Evolutionary conservation across 2,797 vertebrate species (phyloP).

Genomic region (Gastrophryne carolinensis): DNA sequence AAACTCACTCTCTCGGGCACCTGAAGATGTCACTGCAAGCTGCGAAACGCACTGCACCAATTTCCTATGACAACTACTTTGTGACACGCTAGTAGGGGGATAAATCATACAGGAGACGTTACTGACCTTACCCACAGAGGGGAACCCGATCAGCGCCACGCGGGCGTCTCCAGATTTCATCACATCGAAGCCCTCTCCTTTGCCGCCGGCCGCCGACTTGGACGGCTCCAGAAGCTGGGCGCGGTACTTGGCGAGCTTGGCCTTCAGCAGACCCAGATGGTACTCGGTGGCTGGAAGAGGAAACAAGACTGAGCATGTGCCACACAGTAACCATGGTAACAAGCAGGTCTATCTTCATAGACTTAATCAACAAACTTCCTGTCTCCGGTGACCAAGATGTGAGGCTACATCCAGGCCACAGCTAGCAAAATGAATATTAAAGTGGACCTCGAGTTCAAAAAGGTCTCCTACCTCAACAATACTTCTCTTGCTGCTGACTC

Average conservation of each 20-base stretch:
- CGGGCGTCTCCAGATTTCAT: conserved; percentile 98
- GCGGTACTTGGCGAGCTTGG: conserved; percentile 95
- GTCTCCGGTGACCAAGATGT: too few relatives aligned
- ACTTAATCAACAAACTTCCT: too few relatives aligned
- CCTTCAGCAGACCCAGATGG: conserved; percentile 94
- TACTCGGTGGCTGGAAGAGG: conserved; percentile 87
- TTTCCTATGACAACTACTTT: not conserved
- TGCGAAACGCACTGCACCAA: too few relatives aligned
- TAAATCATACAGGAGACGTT: not conserved
- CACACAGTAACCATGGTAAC: too few relatives aligned
- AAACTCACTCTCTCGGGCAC: too few relatives aligned
- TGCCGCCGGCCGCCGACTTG: conserved; percentile 83
- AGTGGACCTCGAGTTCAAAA: too few relatives aligned
- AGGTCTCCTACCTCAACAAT: too few relatives aligned
- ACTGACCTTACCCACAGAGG: conserved; percentile 98
- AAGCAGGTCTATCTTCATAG: too few relatives aligned
- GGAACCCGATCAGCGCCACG: conserved; percentile 94
- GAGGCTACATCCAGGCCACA: too few relatives aligned
- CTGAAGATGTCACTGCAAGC: too few relatives aligned
- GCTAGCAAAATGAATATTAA: too few relatives aligned
- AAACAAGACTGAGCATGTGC: not conserved
- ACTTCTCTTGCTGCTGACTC: too few relatives aligned
- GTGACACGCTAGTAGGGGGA: not conserved
- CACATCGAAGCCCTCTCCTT: conserved; percentile 98
- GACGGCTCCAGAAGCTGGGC: conserved; percentile 92